These are phyloP conservation scores for Bettongia penicillata DNA, from an alignment of 2,113 vertebrate species.

Conservation along the genomic window DNA sequence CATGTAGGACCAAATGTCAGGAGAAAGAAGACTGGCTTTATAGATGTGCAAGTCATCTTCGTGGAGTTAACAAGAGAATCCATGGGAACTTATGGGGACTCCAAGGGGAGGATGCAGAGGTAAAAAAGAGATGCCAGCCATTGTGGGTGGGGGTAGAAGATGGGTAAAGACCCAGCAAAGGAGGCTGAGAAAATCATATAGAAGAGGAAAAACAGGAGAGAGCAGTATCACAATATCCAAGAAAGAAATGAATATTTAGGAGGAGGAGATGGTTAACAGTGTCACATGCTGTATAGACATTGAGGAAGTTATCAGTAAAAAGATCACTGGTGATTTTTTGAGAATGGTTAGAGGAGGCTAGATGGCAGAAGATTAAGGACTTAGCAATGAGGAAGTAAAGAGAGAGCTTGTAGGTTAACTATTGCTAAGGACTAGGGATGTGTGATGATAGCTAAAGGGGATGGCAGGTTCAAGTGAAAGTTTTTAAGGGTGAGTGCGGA, in stretches of 20 bases:
- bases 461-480: background rate
- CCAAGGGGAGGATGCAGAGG: background rate
- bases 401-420: background rate
- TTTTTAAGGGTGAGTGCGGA: background rate
- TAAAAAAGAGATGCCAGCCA: background rate
- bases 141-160: background rate
- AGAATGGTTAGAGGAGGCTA: background rate
- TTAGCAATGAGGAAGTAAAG: background rate
- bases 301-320: background rate
- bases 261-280: background rate
- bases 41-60: background rate
- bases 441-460: background rate
- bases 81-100: background rate
- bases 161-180: background rate
- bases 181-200: background rate
- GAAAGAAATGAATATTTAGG: background rate
- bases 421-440: background rate
- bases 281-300: background rate
- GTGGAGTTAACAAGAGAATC: background rate
- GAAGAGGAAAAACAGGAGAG: background rate
- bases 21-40: background rate
- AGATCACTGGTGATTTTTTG: background rate
- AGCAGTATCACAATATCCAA: background rate
- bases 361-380: background rate
- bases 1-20: background rate